Conservation (phyloP, 1,140 invertebrate species). For the Danaus melanippus region DNA sequence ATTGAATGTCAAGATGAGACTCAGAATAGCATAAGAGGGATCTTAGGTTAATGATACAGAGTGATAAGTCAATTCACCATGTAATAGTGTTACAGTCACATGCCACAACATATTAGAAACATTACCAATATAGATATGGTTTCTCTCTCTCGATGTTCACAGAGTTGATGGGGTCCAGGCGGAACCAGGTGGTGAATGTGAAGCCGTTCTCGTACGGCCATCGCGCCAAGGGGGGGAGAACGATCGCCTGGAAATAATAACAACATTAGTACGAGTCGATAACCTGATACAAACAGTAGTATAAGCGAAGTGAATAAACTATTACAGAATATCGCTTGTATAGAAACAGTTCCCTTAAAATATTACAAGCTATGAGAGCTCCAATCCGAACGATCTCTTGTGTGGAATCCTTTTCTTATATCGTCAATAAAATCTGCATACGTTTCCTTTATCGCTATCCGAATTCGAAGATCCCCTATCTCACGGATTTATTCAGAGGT, state of each 20-base stretch:
- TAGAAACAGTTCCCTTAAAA: too few species aligned
- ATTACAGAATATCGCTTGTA: too few species aligned
- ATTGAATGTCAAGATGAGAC: too few species aligned
- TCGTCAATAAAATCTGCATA: constrained; percentile 44
- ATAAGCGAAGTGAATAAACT: too few species aligned
- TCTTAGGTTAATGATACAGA: too few species aligned
- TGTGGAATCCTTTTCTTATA: constrained; percentile 28
- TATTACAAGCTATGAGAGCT: too few species aligned
- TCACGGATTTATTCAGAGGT: too few species aligned
- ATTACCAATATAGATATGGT: constrained; percentile 90
- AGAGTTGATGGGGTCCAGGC: constrained; percentile 98
- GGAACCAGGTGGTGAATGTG: constrained; percentile 99
- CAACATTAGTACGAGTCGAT: constrained; percentile 2
- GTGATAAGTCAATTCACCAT: too few species aligned
- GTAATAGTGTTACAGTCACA: too few species aligned
- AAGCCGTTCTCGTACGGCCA: constrained; percentile 99
- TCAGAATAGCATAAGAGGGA: too few species aligned
- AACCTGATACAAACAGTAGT: not conserved
- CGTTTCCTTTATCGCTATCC: constrained; percentile 18
- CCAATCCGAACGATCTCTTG: constrained; percentile 12
- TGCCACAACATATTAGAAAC: not conserved
- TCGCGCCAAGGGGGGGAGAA: constrained; percentile 94
- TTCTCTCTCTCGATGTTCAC: constrained; percentile 99
- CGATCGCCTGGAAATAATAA: constrained; percentile 79
- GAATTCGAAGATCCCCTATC: too few species aligned